These are phyloP conservation scores for Leiothrix lutea DNA, from an alignment of 2,113 vertebrate species.

Conservation along the genomic window DNA sequence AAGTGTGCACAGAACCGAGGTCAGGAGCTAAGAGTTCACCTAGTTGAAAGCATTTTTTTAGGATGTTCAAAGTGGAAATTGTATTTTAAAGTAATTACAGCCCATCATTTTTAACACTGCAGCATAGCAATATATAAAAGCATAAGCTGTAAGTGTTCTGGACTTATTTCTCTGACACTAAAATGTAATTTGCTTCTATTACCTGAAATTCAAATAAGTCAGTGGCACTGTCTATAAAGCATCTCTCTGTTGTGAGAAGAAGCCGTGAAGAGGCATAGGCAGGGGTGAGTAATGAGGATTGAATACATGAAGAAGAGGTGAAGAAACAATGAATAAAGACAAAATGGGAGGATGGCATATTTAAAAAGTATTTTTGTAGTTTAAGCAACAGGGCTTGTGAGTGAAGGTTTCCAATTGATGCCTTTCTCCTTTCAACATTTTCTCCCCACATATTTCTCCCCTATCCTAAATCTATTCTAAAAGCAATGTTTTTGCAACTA, in stretches of 20 bases:
- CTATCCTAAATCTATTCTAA: background rate
- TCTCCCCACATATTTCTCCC: background rate
- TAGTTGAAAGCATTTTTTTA: background rate
- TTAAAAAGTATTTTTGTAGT: background rate
- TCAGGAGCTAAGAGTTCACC: constrained; percentile 32
- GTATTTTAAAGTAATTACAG: constrained; percentile 50
- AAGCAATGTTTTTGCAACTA: background rate
- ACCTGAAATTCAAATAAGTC: constrained; percentile 39
- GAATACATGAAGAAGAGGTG: background rate
- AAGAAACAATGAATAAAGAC: background rate
- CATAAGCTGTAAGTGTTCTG: constrained; percentile 6
- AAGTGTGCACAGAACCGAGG: background rate
- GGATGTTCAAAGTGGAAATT: constrained; percentile 1
- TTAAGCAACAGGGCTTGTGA: background rate
- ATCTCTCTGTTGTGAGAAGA: background rate
- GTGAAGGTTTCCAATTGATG: background rate
- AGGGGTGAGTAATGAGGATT: background rate
- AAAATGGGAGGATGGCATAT: background rate
- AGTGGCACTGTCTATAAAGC: background rate
- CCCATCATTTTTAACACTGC: constrained; percentile 30
- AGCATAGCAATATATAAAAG: constrained; percentile 23
- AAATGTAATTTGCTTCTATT: constrained; percentile 50
- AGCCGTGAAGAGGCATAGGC: background rate
- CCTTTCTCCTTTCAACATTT: background rate
- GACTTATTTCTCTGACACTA: constrained; percentile 37